Base-by-base conservation (phyloP, 1,140 invertebrate genomes). In the Drosophila nannoptera region DNA sequence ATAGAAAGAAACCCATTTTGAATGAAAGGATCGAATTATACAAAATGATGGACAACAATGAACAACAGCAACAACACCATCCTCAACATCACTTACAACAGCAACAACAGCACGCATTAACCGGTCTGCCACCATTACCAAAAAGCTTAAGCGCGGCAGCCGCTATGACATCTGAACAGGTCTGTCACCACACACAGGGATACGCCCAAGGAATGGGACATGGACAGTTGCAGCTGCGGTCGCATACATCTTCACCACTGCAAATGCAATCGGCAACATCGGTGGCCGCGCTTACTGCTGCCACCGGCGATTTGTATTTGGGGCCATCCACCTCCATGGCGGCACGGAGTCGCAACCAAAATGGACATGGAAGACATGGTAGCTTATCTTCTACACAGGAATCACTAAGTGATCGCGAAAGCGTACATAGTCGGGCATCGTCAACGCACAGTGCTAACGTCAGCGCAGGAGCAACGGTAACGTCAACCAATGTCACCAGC, bases 91-190 rank as follows among this genome's bases (percentile, higher is more conserved):
- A 40, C 7, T 9, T 8, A 38, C 36, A 38, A 40, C 38, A 42
- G 5, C 50, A 35, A 12, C 69, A 59, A 22, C 69, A 71, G 33
- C 53, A 62, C 40, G 53, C 71, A 14, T 52, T 84, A 42, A 93
- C 94, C 88, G 94, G 94, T 43, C 83, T 96, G 73, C 95, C 95
- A 14, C 95, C 95, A 32, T 90, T 96, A 75, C 95, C 95, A 42
- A 95, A 96, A 90, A 96, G 95, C 77, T 90, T 97, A 2, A 96
- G 94, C 83, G 94, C 94, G 12, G 94, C 95, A 78, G 93, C 94
- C 59, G 90, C 45, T 8, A 62, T 69, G 12, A 46, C 36, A 7
- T 22, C 55, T 0, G 38, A 22, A 5, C 29, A 42, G 5, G 11
- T 29, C 2, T 94, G 6, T 78, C 90, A 16, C 80, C 89, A 9